Evolutionary conservation across 2,113 vertebrate species (phyloP), one percentile per base, ranked within the genome.

Genomic region (Athene cunicularia): DNA sequence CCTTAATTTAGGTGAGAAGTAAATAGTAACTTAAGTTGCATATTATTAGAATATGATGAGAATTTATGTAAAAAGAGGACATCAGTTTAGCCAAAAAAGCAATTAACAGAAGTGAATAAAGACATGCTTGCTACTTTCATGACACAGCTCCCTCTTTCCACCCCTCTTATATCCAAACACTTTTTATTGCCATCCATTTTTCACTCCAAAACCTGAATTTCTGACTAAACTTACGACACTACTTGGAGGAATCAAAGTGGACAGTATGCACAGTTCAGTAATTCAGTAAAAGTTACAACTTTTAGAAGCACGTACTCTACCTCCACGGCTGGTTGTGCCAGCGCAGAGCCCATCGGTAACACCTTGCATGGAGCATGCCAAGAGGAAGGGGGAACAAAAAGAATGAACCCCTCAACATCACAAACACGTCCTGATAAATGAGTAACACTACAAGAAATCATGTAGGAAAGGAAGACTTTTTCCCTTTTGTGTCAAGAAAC

Each of bases 361-460:
- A 88, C 35, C 33, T 19, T 9, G 11, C 22, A 47, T 1, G 3
- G 60, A 75, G 17, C 12, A 14, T 3, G 45, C 15, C 0, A 0
- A 1, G 7, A 52, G 28, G 14, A 19, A 64, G 53, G 3, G 13
- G 21, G 16, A 91, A 68, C 8, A 7, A 20, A 64, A 43, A 16
- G 16, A 73, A 91, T 2, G 0, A 60, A 45, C 9, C 6, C 8
- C 24, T 21, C 47, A 82, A 47, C 7, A 4, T 3, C 45, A 19
- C 18, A 11, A 37, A 28, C 1, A 7, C 37, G 13, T 53, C 72
- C 63, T 24, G 16, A 67, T 17, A 59, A 91, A 71, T 6, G 3
- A 53, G 0, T 4, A 49, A 28, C 14, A 45, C 15, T 3, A 4
- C 3, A 58, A 80, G 6, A 80, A 80, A 64, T 3, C 6, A 28